These are phyloP conservation scores for Fulica atra DNA, from an alignment of 2,113 vertebrate species.

Conservation along the genomic window DNA sequence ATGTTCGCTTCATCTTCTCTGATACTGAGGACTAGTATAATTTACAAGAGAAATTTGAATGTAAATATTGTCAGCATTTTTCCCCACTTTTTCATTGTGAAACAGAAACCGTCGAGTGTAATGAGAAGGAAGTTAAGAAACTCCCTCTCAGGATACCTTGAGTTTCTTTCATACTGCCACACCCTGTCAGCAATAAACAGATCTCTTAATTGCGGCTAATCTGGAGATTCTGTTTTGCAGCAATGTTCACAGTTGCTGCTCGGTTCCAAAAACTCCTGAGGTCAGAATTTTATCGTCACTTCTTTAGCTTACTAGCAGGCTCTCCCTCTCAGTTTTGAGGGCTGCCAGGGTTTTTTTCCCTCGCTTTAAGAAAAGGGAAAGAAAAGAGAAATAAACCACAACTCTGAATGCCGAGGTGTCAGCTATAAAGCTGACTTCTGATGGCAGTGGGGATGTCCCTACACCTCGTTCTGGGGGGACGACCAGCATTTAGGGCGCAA, in stretches of 20 bases:
- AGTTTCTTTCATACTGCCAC: slow-evolving; percentile 23
- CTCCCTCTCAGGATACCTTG: neutral
- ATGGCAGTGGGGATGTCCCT: neutral
- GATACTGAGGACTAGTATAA: neutral
- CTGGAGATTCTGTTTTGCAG: slow-evolving; percentile 8
- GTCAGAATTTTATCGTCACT: neutral
- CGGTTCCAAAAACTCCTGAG: neutral
- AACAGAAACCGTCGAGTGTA: slow-evolving; percentile 24
- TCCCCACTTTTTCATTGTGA: slow-evolving; percentile 32
- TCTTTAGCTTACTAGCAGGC: neutral
- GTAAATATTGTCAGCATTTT: slow-evolving; percentile 13
- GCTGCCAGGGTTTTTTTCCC: neutral
- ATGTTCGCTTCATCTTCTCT: neutral
- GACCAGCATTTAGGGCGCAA: neutral
- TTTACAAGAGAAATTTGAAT: slow-evolving; percentile 6
- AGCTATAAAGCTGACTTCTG: neutral
- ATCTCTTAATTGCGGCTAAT: slow-evolving; percentile 11
- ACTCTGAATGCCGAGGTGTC: neutral
- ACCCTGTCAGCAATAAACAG: slow-evolving; percentile 29
- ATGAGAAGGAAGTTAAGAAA: slow-evolving; percentile 44
- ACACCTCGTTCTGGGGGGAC: neutral
- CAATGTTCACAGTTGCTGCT: neutral
- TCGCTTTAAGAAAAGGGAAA: neutral
- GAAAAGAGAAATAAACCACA: neutral
- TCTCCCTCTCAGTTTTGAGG: neutral